Conservation (phyloP, 2,888 invertebrate genomes). For the Tupiocoris notatus region DNA sequence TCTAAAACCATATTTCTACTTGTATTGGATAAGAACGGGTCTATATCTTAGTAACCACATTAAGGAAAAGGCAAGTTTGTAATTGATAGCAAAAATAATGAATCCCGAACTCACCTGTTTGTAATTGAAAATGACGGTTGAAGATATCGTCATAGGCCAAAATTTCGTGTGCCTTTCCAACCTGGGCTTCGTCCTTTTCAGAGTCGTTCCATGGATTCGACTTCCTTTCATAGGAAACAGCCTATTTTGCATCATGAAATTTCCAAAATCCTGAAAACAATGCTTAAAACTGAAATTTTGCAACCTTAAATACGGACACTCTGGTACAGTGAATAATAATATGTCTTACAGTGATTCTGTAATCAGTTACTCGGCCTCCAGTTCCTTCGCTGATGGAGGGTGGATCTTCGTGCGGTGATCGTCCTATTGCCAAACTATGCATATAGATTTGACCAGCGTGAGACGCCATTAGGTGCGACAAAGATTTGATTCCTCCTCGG, state of each 20-base stretch:
- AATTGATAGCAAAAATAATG: too few relatives aligned
- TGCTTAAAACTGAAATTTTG: neutral
- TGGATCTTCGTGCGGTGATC: slow-evolving; percentile 89
- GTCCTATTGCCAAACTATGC: slow-evolving; percentile 79
- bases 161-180: slow-evolving; percentile 79
- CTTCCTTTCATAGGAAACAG: slow-evolving; percentile 64
- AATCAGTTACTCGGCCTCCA: slow-evolving; percentile 91
- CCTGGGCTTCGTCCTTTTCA: slow-evolving; percentile 66
- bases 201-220: slow-evolving; percentile 51
- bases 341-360: slow-evolving; percentile 68
- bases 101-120: slow-evolving; percentile 69
- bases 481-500: slow-evolving; percentile 65
- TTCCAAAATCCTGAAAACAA: slow-evolving; percentile 70
- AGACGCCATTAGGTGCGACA: slow-evolving; percentile 88
- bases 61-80: too few relatives aligned
- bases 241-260: slow-evolving; percentile 80
- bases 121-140: slow-evolving; percentile 82
- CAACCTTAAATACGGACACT: too few relatives aligned
- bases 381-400: slow-evolving; percentile 93
- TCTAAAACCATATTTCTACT: too few relatives aligned
- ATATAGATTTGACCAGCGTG: slow-evolving; percentile 96
- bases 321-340: too few relatives aligned
- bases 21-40: too few relatives aligned
- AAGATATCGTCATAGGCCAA: slow-evolving; percentile 85
- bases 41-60: too few relatives aligned